Base-by-base conservation (phyloP, 2,797 vertebrate genomes). In the Malacoraja senta region DNA sequence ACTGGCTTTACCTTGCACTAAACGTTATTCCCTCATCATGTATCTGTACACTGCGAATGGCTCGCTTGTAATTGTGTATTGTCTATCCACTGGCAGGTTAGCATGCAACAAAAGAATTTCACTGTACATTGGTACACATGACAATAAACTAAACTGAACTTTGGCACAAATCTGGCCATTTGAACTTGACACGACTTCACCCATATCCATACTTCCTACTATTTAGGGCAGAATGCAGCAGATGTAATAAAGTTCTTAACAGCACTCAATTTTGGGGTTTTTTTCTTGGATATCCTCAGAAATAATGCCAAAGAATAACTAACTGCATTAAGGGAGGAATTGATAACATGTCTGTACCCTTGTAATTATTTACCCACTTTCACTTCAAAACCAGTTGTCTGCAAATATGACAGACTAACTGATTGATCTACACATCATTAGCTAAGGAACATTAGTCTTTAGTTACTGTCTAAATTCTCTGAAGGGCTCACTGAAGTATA, bases 401-500 rank as follows among this genome's bases (percentile, higher is more conserved):
- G 38, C 35, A 76, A 26, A 92, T 44, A n/a, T 58, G 13, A 53
- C 71, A 58, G 72, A 74, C 35, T n/a, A 58, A 76, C 76, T 74
- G 88, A 72, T 91, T 91, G 65, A 71, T 76, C 26, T 53, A 32
- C 38, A 53, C 10, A 92, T 61, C 81, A 58, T 92, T 72, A 93
- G 68, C 35, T 74, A 81, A 24, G 95, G 95, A 95, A 96, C 95
- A 93, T 96, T 97, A 96, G 95, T 93, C 96, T 95, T 96, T 95
- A 96, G 95, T 96, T 96, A 96, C 94, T 94, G 93, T 94, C 94
- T 94, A 94, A 95, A 95, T 95, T 94, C 81, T 94, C 95, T 94
- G n/a, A 93, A 94, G 94, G 35, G 76, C 94, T 95, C 96, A 96
- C 96, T 96, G 95, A 95, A 96, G 96, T 95, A 94, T 95, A 97